phyloP scores from a whole-genome alignment of 2,113 vertebrate species.

The Grallaria varia region DNA sequence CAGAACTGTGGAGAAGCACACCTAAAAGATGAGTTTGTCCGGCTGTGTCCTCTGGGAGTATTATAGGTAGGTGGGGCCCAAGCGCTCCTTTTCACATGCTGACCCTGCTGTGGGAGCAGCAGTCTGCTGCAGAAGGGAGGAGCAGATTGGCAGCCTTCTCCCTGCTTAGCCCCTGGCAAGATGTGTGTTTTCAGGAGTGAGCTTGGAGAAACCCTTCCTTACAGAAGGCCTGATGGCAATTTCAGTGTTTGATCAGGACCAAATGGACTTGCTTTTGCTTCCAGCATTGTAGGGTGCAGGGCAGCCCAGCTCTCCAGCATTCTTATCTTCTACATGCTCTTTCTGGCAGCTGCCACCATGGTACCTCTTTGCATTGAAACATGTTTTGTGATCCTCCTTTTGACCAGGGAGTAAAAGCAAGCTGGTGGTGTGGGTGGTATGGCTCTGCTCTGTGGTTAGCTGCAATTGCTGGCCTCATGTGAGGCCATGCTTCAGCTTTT shows the following conservation, averaged over 20 bases:
- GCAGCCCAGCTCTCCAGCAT: not conserved
- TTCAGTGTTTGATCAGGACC: not conserved
- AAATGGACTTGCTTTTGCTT: not conserved
- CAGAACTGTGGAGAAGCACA: not conserved
- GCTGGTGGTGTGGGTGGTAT: not conserved
- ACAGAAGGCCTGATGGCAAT: not conserved
- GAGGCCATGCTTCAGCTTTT: not conserved
- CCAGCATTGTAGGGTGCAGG: not conserved
- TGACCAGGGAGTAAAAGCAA: not conserved
- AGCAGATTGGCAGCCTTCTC: not conserved
- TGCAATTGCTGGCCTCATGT: accelerated
- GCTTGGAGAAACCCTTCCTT: not conserved
- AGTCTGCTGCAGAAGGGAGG: not conserved
- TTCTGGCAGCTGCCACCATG: not conserved
- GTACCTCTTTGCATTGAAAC: not conserved
- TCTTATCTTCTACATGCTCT: not conserved
- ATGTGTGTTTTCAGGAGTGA: not conserved
- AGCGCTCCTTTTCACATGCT: accelerated
- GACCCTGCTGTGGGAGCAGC: not conserved
- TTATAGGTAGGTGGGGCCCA: not conserved
- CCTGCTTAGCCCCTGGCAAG: not conserved
- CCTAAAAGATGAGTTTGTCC: not conserved
- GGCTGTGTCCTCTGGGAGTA: not conserved
- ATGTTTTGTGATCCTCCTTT: not conserved
- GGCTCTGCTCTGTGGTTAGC: not conserved